These are phyloP conservation scores for Barbus barbus DNA, from an alignment of 2,113 vertebrate species.

Conservation along the genomic window DNA sequence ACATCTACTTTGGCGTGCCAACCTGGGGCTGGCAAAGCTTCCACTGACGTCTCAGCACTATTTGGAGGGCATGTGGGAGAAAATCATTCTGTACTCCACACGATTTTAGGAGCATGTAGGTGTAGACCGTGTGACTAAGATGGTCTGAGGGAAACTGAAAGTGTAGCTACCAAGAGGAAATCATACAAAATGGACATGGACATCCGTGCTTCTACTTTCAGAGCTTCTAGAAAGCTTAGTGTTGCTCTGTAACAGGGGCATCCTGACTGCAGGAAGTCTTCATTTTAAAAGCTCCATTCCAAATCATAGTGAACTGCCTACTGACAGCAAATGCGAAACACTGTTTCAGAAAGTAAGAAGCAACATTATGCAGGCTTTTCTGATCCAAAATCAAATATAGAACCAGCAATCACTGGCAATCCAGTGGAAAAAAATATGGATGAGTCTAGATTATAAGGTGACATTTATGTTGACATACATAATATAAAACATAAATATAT, in stretches of 20 bases:
- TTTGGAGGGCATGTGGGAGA: constrained; percentile 42
- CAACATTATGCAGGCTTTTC: background rate
- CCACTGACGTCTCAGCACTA: constrained; percentile 29
- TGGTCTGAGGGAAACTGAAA: background rate
- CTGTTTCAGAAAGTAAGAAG: background rate
- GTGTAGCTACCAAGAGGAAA: background rate
- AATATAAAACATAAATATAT: no score
- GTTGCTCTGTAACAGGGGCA: background rate
- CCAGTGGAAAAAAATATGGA: background rate
- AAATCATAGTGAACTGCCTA: background rate
- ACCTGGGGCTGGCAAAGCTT: constrained; percentile 35
- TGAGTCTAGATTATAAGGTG: background rate
- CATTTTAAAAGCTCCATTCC: background rate
- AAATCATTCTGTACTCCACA: constrained; percentile 14
- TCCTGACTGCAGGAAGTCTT: background rate
- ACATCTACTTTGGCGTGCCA: background rate
- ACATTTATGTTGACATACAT: background rate
- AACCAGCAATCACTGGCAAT: background rate
- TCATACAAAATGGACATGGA: background rate
- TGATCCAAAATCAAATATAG: background rate
- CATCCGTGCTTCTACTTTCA: background rate
- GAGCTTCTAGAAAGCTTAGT: background rate
- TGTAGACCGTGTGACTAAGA: background rate
- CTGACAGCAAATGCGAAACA: background rate
- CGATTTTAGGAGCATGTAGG: background rate